Base-by-base conservation (phyloP, 1,140 invertebrate genomes). In the Homalodisca vitripennis region DNA sequence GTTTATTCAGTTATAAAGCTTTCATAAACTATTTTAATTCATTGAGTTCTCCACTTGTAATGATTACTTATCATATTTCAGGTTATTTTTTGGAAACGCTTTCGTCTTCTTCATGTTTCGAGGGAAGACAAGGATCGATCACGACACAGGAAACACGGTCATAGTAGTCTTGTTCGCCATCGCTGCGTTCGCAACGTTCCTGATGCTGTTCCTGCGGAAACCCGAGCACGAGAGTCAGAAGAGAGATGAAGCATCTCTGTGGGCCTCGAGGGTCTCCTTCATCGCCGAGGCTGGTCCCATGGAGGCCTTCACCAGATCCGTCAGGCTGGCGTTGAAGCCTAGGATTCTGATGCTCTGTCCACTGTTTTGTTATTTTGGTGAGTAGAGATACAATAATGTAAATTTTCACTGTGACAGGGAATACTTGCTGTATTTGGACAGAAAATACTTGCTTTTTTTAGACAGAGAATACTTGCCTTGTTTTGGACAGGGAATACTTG, bases 321-420 rank as follows among this genome's bases (percentile, higher is more conserved):
- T 93, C n/a, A 83, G 81, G 65, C 80, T 98, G 1, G 91, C 96
- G 73, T 79, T 87, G 31, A 95, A 92, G 0, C 85, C 83, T 27
- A 86, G 93, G 65, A 98, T 98, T 92, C 74, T 96, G 6, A 77
- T 97, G 0, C 81, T 98, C 1, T 88, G 89, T 70, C 76, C 94
- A 34, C 90, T 92, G 0, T 98, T 98, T 79, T 87, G 94, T 67
- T 98, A 97, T 77, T 96, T 94, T 53, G 90, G 90, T 92, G 77
- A 69, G 26, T 62, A 41, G 34, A 10, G 34, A 17, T 17, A 41
- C n/a, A n/a, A n/a, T n/a, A n/a, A n/a, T n/a, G n/a, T n/a, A n/a
- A n/a, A n/a, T n/a, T n/a, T n/a, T n/a, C n/a, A n/a, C n/a, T n/a
- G n/a, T n/a, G n/a, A n/a, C n/a, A n/a, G n/a, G n/a, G n/a, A n/a